Percentiles rank a stretch among this genome's conserved stretches.
Conservation (phyloP, 23 tunicate species). For the Styela plicata region DNA sequence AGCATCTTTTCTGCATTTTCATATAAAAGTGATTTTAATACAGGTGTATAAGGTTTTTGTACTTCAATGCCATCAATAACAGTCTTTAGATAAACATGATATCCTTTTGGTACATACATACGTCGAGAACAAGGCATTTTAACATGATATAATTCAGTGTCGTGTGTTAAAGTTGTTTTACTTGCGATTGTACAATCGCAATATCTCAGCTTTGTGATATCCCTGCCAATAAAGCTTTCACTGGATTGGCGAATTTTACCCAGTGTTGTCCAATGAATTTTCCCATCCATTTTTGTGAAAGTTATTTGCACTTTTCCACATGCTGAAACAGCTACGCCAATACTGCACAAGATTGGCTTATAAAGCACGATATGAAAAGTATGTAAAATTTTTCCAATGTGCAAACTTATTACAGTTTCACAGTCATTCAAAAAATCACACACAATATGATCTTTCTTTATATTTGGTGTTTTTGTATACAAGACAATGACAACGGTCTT, state of each 20-base stretch:
- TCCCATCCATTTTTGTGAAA: constrained; percentile 18
- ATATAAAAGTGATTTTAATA: constrained; percentile 5
- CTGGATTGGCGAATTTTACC: constrained; percentile 21
- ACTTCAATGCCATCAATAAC: constrained; percentile 47
- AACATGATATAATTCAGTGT: constrained; percentile 54
- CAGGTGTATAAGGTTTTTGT: constrained; percentile 64
- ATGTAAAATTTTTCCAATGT: neutral
- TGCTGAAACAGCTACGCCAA: neutral
- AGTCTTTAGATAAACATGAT: constrained; percentile 67
- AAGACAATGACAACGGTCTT: neutral
- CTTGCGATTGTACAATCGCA: constrained; percentile 33
- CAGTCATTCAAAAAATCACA: constrained; percentile 13
- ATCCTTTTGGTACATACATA: constrained; percentile 56
- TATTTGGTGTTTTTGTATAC: neutral
- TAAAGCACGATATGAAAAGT: neutral
- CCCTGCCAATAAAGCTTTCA: neutral
- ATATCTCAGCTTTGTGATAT: neutral
- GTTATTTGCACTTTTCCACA: constrained; percentile 20
- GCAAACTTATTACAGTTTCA: neutral
- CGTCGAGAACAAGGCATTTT: constrained; percentile 34
- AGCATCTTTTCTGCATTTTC: neutral
- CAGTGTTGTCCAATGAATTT: constrained; percentile 21
- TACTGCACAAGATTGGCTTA: neutral
- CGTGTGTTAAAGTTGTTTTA: constrained; percentile 57
- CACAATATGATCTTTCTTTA: neutral